phyloP scores from a whole-genome alignment of 2,797 vertebrate species.

The Pelodytes ibericus region DNA sequence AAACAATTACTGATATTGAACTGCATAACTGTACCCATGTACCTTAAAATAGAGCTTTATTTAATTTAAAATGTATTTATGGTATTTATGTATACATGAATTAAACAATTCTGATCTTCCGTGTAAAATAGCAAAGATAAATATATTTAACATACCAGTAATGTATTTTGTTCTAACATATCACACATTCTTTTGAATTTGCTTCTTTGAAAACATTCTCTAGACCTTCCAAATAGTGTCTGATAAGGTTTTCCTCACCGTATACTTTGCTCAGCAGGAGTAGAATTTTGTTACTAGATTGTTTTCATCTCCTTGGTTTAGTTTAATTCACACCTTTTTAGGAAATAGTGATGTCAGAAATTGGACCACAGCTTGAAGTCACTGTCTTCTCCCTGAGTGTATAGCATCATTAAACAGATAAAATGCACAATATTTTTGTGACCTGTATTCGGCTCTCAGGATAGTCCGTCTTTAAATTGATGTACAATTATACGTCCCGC shows the following conservation, averaged over 20 bases:
- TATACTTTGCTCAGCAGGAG: slow-evolving; percentile 46
- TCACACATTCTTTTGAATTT: slow-evolving; percentile 23
- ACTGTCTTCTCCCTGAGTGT: slow-evolving; percentile 29
- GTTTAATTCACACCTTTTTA: slow-evolving; percentile 47
- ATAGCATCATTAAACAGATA: slow-evolving; percentile 33
- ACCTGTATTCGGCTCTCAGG: slow-evolving; percentile 23
- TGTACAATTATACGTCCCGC: slow-evolving; percentile 37
- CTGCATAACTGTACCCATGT: too few species aligned
- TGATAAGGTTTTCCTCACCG: slow-evolving; percentile 40
- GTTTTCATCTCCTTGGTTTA: slow-evolving; percentile 27
- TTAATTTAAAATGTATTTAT: too few species aligned
- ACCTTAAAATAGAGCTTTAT: too few species aligned
- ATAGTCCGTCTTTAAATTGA: slow-evolving; percentile 31
- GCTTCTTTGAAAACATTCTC: slow-evolving; percentile 38
- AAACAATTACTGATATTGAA: too few species aligned
- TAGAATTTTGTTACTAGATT: slow-evolving; percentile 47
- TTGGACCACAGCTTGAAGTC: slow-evolving; percentile 48
- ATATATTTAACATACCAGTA: not conserved
- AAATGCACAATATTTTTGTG: slow-evolving; percentile 38
- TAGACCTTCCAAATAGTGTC: slow-evolving; percentile 35
- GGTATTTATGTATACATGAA: too few species aligned
- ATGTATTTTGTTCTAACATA: not conserved
- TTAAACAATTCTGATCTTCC: too few species aligned
- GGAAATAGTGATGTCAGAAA: slow-evolving; percentile 18
- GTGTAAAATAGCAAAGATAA: too few species aligned